phyloP scores from a whole-genome alignment of 2,113 vertebrate genomes.

The Leiothrix lutea region DNA sequence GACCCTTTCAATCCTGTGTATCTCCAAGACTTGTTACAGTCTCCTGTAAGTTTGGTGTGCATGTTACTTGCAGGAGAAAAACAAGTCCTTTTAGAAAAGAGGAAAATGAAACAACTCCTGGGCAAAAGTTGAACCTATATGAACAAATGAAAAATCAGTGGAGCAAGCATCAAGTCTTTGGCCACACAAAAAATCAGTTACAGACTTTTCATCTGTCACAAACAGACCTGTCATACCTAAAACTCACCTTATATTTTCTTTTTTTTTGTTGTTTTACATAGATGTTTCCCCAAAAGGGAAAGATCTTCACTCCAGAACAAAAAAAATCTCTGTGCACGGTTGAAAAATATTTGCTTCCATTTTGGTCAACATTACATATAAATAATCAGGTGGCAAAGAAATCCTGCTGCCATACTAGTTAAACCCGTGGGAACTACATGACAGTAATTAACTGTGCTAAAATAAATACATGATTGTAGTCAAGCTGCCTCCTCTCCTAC shows the following conservation, averaged over 20 bases:
- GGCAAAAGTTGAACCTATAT: not conserved
- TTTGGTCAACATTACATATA: not conserved
- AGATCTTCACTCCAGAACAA: not conserved
- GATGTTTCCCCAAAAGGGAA: not conserved
- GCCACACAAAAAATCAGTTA: not conserved
- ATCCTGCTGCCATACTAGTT: not conserved
- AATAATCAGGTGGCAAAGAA: not conserved
- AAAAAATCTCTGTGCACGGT: not conserved
- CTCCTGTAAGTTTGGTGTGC: not conserved
- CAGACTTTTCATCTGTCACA: not conserved
- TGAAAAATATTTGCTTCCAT: not conserved
- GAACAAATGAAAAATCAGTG: not conserved
- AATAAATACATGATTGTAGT: not conserved
- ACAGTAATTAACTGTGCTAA: not conserved
- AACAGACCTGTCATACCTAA: not conserved
- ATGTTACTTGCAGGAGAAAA: accelerated
- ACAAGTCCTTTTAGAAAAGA: not conserved
- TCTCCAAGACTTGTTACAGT: not conserved
- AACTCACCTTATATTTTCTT: not conserved
- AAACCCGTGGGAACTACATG: not conserved
- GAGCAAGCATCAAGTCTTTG: not conserved
- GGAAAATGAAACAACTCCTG: not conserved
- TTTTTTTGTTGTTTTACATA: not conserved
- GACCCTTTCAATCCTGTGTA: not conserved
- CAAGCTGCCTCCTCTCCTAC: not conserved